Evolutionary conservation across 2,113 vertebrate species (phyloP).

Genomic region (Perca flavescens): DNA sequence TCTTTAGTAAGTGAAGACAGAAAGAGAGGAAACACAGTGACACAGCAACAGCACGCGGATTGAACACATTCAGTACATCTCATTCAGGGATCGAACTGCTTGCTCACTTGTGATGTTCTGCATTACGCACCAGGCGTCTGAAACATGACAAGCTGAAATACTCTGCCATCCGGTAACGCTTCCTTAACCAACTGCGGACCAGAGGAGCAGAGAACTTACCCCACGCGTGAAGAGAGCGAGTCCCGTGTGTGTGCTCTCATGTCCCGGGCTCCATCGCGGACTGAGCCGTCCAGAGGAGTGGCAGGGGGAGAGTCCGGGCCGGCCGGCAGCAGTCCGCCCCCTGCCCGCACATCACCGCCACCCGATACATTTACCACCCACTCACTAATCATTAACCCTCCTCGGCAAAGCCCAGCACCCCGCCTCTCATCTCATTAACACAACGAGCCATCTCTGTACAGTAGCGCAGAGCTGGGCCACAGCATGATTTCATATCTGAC

Average conservation of each 20-base stretch:
- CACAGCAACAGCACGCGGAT: background rate
- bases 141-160: background rate
- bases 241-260: slow-evolving; percentile 6
- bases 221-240: background rate
- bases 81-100: too few species aligned
- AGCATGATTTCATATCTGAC: too few species aligned
- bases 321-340: slow-evolving; percentile 22
- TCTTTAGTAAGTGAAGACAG: background rate
- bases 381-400: slow-evolving; percentile 21
- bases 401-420: background rate
- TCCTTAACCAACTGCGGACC: too few species aligned
- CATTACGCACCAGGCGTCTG: background rate
- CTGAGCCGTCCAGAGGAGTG: slow-evolving; percentile 6
- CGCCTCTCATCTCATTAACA: background rate
- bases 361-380: slow-evolving; percentile 5
- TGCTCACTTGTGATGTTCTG: too few species aligned
- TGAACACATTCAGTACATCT: background rate
- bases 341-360: slow-evolving; percentile 25
- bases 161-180: background rate
- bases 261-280: slow-evolving; percentile 12
- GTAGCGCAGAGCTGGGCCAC: too few species aligned
- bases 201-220: background rate
- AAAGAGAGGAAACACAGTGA: background rate
- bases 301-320: background rate
- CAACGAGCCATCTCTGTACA: background rate